Conservation (phyloP, 2,888 invertebrate genomes). For the Oscheius sp. region DNA sequence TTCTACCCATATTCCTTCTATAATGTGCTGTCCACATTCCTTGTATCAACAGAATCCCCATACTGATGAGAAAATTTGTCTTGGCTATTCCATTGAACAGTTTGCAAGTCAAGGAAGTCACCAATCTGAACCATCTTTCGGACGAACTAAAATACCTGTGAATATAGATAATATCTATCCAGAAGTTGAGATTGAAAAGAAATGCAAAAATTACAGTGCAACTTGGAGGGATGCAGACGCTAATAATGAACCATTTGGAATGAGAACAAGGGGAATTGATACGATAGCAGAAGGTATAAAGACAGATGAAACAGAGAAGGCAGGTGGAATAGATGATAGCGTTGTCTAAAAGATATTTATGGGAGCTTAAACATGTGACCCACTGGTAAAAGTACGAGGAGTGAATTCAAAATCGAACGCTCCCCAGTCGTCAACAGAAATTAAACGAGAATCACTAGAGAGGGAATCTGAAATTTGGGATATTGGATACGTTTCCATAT, state of each 20-base stretch:
- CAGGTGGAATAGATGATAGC: background rate
- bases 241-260: constrained; percentile 2
- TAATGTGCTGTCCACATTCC: background rate
- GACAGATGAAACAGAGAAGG: background rate
- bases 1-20: background rate
- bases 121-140: background rate
- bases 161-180: background rate
- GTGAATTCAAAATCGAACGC: constrained; percentile 12
- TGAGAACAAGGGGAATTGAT: background rate
- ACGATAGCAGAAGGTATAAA: background rate
- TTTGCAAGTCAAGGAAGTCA: background rate
- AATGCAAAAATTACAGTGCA: constrained; percentile 6
- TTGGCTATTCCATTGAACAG: constrained; percentile 15
- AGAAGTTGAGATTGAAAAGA: constrained; percentile 1
- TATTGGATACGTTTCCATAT: too few relatives aligned
- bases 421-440: too few relatives aligned
- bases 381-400: background rate
- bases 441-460: too few relatives aligned
- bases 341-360: background rate
- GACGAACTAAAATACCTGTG: background rate
- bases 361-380: background rate
- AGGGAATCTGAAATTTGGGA: too few relatives aligned
- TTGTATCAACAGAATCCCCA: background rate
- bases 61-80: background rate
- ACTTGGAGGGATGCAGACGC: background rate